phyloP scores from a whole-genome alignment of 2,888 invertebrate species.

The Xanthia icteritia region DNA sequence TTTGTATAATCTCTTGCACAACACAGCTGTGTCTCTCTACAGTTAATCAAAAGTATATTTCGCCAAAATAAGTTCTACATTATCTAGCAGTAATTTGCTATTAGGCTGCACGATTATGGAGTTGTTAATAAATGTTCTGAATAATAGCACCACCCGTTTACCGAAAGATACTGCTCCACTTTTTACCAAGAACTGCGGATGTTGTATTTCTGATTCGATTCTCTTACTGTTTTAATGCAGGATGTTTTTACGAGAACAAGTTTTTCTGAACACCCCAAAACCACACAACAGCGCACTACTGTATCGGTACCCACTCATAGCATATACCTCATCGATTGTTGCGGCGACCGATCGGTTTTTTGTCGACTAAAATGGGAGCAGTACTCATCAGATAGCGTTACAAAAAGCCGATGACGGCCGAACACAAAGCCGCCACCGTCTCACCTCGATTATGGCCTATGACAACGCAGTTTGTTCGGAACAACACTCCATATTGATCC shows the following conservation, averaged over 20 bases:
- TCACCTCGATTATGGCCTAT: conserved; percentile 89
- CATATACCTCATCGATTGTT: conserved; percentile 67
- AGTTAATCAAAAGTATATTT: too few species aligned
- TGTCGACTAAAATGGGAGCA: conserved; percentile 88
- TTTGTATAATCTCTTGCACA: neutral
- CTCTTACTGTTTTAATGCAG: conserved; percentile 54
- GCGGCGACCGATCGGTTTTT: conserved; percentile 80
- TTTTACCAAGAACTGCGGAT: conserved; percentile 28
- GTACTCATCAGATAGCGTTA: conserved; percentile 89
- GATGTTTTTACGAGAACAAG: conserved; percentile 50
- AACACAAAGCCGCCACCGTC: conserved; percentile 88
- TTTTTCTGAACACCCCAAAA: conserved; percentile 49
- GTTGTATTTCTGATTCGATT: conserved; percentile 43
- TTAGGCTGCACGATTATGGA: too few species aligned
- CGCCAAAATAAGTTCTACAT: neutral
- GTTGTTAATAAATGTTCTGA: neutral
- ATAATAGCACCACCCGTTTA: neutral
- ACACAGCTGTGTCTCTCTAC: too few species aligned
- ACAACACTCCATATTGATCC: conserved; percentile 90
- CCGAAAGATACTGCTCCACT: conserved; percentile 1
- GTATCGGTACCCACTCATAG: conserved; percentile 56
- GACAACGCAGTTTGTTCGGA: conserved; percentile 88
- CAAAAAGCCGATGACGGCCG: conserved; percentile 88
- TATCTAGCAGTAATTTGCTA: neutral
- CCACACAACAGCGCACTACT: conserved; percentile 57